Evolutionary conservation across 2,113 vertebrate genomes (phyloP).

Genomic region (Poeciliopsis prolifica): DNA sequence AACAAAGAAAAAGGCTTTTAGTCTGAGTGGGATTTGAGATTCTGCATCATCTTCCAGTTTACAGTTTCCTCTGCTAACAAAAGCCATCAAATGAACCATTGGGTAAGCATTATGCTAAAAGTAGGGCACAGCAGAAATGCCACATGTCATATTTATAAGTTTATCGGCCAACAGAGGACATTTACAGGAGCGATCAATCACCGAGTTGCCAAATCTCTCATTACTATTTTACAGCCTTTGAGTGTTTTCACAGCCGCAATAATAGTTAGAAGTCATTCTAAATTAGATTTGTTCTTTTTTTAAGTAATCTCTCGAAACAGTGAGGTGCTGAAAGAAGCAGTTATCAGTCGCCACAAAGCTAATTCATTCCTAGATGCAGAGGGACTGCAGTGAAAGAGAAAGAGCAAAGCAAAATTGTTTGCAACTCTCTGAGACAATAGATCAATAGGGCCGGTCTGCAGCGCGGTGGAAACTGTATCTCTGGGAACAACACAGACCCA

Average conservation of each 20-base stretch:
- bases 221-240: not conserved
- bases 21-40: no score
- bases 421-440: slow-evolving; percentile 42
- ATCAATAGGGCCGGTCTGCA: slow-evolving; percentile 54
- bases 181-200: slow-evolving; percentile 1
- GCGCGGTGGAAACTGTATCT: slow-evolving; percentile 20
- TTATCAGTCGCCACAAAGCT: slow-evolving; percentile 51
- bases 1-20: no score
- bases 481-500: slow-evolving; percentile 22
- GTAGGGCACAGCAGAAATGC: slow-evolving; percentile 4
- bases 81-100: slow-evolving; percentile 11
- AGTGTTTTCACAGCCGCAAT: not conserved
- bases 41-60: not conserved
- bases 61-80: slow-evolving; percentile 21
- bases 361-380: slow-evolving; percentile 20
- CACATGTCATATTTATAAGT: not conserved
- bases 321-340: slow-evolving; percentile 15
- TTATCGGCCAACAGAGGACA: not conserved
- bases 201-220: not conserved
- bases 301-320: not conserved
- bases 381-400: slow-evolving; percentile 17
- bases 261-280: slow-evolving; percentile 19
- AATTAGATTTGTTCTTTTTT: not conserved
- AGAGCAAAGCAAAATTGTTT: slow-evolving; percentile 43
- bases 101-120: slow-evolving; percentile 34